Evolutionary conservation across 2,797 vertebrate genomes (phyloP).

Genomic region (Aldrovandia affinis): DNA sequence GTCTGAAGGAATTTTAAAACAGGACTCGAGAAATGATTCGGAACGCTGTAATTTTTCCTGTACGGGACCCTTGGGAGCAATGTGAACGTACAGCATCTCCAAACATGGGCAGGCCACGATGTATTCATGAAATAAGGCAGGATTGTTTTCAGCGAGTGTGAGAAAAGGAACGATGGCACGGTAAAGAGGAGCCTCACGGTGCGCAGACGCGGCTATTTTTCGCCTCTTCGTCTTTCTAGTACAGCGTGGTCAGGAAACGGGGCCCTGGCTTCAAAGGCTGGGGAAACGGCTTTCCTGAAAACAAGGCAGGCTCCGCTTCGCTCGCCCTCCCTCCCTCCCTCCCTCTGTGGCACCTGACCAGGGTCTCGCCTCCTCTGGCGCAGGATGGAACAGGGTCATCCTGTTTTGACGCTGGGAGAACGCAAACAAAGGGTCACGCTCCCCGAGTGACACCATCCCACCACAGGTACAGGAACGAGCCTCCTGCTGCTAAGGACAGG

Average conservation of each 20-base stretch:
- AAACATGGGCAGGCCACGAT: background rate
- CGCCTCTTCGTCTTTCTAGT: background rate
- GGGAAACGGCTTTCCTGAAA: conserved; percentile 1
- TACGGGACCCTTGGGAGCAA: background rate
- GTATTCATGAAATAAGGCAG: background rate
- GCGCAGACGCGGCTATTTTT: background rate
- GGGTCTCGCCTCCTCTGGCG: background rate
- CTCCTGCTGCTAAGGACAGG: background rate
- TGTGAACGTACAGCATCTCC: background rate
- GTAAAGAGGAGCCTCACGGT: no score
- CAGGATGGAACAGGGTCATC: background rate
- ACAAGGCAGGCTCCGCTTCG: background rate
- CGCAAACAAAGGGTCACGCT: background rate
- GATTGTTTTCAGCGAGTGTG: background rate
- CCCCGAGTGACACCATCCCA: background rate
- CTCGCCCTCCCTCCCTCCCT: background rate
- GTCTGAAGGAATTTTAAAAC: background rate
- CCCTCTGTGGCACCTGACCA: background rate
- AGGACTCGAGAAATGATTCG: background rate
- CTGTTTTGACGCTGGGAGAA: background rate
- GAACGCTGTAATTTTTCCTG: background rate
- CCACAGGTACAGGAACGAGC: background rate
- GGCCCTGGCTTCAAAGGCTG: background rate
- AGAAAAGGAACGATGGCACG: background rate
- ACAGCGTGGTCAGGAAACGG: background rate